These are phyloP conservation scores for Lutraria lutraria DNA, from an alignment of 2,888 invertebrate genomes.

Conservation along the genomic window DNA sequence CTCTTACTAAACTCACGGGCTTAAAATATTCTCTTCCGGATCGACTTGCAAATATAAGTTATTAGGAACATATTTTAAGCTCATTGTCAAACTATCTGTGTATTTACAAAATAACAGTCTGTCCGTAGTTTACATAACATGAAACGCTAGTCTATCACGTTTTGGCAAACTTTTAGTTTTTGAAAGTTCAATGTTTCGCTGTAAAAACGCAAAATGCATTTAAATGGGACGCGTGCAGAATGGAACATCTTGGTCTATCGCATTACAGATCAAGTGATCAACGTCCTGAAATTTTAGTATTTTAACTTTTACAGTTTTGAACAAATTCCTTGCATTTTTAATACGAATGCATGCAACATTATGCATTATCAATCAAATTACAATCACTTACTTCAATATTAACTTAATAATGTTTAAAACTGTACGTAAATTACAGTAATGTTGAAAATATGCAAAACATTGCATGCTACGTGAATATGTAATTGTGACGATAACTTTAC, in stretches of 20 bases:
- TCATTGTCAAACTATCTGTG: neutral
- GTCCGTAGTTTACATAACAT: neutral
- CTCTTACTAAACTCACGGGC: neutral
- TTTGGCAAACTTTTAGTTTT: constrained; percentile 14
- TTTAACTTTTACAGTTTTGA: too few species aligned
- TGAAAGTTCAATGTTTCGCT: neutral
- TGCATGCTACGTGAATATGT: neutral
- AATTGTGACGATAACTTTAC: neutral
- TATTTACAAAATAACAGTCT: neutral
- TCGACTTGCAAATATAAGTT: neutral
- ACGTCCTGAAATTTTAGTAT: too few species aligned
- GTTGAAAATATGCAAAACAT: neutral
- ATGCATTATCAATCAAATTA: neutral
- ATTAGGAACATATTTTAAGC: too few species aligned
- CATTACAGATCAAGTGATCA: too few species aligned
- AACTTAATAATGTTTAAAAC: neutral
- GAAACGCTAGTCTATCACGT: neutral
- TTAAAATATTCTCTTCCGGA: neutral
- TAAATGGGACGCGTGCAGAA: too few species aligned
- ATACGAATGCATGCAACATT: neutral
- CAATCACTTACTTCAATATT: neutral
- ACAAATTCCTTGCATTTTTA: neutral
- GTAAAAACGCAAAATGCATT: neutral
- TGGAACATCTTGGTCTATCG: too few species aligned
- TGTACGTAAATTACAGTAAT: constrained; percentile 10